These are phyloP conservation scores for Rhopalosiphum maidis DNA, from an alignment of 1,140 invertebrate genomes.

Conservation along the genomic window DNA sequence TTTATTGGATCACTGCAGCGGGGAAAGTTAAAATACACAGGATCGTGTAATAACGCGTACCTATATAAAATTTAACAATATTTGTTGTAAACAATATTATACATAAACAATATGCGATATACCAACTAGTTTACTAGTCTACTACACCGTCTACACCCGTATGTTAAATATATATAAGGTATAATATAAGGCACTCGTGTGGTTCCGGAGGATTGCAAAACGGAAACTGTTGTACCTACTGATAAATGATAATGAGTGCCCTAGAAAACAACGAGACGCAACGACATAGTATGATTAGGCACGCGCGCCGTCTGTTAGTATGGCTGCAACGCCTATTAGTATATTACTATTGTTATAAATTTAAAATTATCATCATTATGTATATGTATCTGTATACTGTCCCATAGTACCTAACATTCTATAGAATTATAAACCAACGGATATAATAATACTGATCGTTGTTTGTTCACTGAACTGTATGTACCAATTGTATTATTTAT, in stretches of 20 bases:
- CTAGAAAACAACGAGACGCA: slow-evolving; percentile 1
- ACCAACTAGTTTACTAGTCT: neutral
- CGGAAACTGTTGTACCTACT: neutral
- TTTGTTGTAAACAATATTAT: neutral
- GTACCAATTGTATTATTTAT: neutral
- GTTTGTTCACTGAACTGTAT: neutral
- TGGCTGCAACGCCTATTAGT: neutral
- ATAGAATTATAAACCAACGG: neutral
- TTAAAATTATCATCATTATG: neutral
- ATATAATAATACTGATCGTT: neutral
- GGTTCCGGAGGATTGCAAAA: slow-evolving; percentile 15
- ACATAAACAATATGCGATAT: neutral
- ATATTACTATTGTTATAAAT: slow-evolving; percentile 14
- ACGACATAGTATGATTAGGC: neutral
- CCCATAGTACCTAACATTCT: neutral
- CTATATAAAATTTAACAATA: neutral
- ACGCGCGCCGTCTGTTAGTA: neutral
- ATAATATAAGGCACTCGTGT: neutral
- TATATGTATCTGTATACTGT: neutral
- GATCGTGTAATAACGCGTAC: neutral
- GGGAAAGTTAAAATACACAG: neutral
- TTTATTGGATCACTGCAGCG: neutral
- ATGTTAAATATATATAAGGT: neutral
- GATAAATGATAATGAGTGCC: neutral
- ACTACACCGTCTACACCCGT: neutral